Percentiles rank a stretch among this genome's conserved stretches.
These are phyloP conservation scores for Forbesichthys papilliferus DNA, from an alignment of 2,113 vertebrate genomes.

Conservation along the genomic window DNA sequence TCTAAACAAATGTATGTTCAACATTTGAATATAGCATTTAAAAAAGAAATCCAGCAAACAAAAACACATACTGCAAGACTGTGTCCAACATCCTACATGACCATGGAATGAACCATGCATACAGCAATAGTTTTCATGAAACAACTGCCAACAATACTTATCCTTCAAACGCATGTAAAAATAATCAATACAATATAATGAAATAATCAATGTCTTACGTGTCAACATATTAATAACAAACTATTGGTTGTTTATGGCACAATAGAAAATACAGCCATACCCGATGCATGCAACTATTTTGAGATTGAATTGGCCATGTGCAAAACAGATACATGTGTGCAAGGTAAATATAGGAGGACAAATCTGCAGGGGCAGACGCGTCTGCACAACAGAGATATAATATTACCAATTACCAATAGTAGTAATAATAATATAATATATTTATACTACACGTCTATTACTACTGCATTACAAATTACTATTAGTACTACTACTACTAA, in stretches of 20 bases:
- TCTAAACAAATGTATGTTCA: too few relatives aligned
- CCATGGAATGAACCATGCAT: conserved; percentile 29
- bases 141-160: neutral
- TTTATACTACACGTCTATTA: too few relatives aligned
- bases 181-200: too few relatives aligned
- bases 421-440: too few relatives aligned
- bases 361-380: neutral
- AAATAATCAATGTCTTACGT: too few relatives aligned
- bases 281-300: too few relatives aligned
- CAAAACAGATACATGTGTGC: neutral
- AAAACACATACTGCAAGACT: neutral
- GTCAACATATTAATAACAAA: neutral
- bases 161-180: too few relatives aligned
- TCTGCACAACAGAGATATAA: neutral
- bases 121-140: neutral
- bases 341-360: neutral
- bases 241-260: neutral
- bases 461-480: too few relatives aligned
- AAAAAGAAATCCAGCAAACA: neutral
- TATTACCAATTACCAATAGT: too few relatives aligned
- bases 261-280: neutral
- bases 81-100: conserved; percentile 9
- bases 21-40: too few relatives aligned
- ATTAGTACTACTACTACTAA: too few relatives aligned
- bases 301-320: neutral